phyloP scores from a whole-genome alignment of 92 coral and sea anemone genomes.

The Bergia sp. region DNA sequence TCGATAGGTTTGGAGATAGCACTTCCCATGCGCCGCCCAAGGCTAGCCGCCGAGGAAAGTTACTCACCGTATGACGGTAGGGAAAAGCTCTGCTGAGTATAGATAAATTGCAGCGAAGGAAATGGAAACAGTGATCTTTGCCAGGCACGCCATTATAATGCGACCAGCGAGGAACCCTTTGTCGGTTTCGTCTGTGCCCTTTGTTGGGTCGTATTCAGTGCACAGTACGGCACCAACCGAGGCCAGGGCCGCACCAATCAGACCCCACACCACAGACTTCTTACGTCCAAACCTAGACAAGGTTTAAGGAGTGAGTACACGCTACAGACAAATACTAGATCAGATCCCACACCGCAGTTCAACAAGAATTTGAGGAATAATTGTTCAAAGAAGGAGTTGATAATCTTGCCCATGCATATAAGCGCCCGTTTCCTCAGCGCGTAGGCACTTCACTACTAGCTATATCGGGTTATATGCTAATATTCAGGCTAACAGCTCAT shows the following conservation, averaged over 20 bases:
- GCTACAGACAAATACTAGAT: no score
- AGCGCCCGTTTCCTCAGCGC: no score
- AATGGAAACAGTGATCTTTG: not conserved
- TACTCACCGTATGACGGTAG: slow-evolving; percentile 11
- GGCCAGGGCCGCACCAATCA: not conserved
- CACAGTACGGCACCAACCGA: slow-evolving; percentile 7
- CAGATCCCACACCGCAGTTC: no score
- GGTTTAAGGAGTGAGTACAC: no score
- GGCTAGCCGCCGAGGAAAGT: no score
- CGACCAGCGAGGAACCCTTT: not conserved
- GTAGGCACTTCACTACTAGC: not conserved
- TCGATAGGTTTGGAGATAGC: no score
- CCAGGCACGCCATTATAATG: not conserved
- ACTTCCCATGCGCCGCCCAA: no score
- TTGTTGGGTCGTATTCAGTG: not conserved
- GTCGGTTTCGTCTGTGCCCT: not conserved
- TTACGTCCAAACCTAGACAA: not conserved
- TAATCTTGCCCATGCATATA: no score
- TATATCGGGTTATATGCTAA: no score
- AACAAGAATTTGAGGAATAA: not conserved
- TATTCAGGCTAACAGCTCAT: not conserved
- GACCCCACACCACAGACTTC: not conserved
- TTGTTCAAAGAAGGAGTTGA: no score
- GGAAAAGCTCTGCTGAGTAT: slow-evolving; percentile 5
- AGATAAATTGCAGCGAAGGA: slow-evolving; percentile 1